These are phyloP conservation scores for Molanna angustata DNA, from an alignment of 2,888 invertebrate species.

Conservation along the genomic window DNA sequence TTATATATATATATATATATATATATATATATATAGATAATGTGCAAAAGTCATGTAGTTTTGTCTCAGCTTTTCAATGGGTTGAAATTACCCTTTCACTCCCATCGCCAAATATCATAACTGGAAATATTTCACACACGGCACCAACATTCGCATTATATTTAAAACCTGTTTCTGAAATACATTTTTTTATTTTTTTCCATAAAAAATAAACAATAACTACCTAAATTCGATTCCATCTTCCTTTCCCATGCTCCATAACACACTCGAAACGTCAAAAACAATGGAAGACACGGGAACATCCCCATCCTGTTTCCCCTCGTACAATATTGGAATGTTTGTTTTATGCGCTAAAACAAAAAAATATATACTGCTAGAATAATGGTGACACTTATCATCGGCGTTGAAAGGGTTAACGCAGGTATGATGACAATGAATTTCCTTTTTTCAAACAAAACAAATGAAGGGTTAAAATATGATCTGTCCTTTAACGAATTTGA, in stretches of 20 bases:
- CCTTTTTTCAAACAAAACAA: no score
- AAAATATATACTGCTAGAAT: constrained; percentile 18
- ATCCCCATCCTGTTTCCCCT: constrained; percentile 21
- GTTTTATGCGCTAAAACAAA: constrained; percentile 25
- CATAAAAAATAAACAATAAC: no score
- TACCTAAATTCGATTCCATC: not conserved
- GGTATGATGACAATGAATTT: constrained; percentile 2
- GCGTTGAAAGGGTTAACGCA: constrained; percentile 17
- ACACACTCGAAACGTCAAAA: constrained; percentile 26
- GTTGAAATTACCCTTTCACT: no score
- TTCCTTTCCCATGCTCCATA: constrained; percentile 16
- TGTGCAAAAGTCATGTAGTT: no score
- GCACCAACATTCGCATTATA: not conserved
- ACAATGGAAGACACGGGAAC: constrained; percentile 23
- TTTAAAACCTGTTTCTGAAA: not conserved
- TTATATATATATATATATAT: no score
- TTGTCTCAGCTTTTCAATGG: no score
- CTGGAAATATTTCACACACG: not conserved
- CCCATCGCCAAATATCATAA: no score
- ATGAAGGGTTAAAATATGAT: not conserved
- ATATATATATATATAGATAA: no score
- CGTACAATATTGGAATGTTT: constrained; percentile 15
- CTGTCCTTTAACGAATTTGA: no score
- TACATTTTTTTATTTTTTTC: not conserved
- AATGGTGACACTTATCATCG: constrained; percentile 15